Evolutionary conservation across 2,113 vertebrate species (phyloP).

Genomic region (Ploceus nigricollis): DNA sequence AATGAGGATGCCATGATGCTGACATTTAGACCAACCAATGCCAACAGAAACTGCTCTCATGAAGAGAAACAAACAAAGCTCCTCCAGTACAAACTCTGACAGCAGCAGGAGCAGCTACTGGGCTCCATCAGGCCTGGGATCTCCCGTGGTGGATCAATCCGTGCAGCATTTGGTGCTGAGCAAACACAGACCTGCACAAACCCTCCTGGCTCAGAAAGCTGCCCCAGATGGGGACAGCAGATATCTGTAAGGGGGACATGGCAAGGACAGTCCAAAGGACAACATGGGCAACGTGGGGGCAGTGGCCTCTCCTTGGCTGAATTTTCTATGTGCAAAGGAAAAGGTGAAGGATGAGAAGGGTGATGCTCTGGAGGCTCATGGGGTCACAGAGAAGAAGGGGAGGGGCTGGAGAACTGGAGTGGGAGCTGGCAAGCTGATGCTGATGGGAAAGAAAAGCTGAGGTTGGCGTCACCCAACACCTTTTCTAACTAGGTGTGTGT

Average conservation of each 20-base stretch:
- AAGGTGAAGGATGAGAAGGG: background rate
- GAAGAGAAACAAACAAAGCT: background rate
- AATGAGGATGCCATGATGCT: background rate
- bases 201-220: background rate
- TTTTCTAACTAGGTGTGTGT: background rate
- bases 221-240: background rate
- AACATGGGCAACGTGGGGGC: rapidly evolving
- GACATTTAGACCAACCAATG: background rate
- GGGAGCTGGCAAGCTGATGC: background rate
- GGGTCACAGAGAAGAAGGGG: background rate
- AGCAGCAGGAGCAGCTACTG: background rate
- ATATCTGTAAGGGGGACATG: rapidly evolving
- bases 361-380: background rate
- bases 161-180: background rate
- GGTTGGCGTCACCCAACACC: background rate
- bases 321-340: background rate
- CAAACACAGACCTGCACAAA: background rate
- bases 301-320: background rate
- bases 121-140: background rate
- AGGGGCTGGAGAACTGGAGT: background rate
- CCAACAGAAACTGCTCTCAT: background rate
- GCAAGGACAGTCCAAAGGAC: background rate
- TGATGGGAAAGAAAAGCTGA: background rate
- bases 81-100: background rate
- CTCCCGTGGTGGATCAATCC: background rate